Evolutionary conservation across 2,797 vertebrate genomes (phyloP), one percentile per base, ranked within the genome.

Genomic region (Selene dorsalis): DNA sequence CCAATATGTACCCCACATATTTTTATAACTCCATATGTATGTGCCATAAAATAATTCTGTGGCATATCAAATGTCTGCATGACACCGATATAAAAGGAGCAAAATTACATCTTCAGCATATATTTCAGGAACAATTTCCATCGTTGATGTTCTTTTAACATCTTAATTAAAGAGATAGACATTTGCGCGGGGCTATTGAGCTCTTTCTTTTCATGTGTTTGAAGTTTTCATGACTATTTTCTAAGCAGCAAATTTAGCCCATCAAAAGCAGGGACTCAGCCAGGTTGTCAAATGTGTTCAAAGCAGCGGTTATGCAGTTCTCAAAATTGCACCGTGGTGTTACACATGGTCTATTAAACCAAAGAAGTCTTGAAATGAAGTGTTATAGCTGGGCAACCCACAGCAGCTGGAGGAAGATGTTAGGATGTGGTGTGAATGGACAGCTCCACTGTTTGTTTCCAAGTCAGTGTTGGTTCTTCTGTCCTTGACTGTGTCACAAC

Each of bases 161-260:
- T 59, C 28, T 39, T 24, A 16, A 39, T 75, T 75, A 69, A 76
- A 80, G 35, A 64, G 30, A 61, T 43, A 41, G 13, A 41, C 12
- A 41, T 41, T 39, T 30, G 58, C 60, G 12, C 26, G 43, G 41
- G 26, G 4, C 18, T 73, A 61, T 64, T 75, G 58, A 45, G 4
- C 9, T 48, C 9, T 22, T 52, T 76, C 64, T 61, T 20, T 62
- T 41, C 30, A 60, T 18, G 4, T 68, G 14, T 73, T 58, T 74
- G n/a, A 75, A 71, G 62, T 69, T 24, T 65, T 68, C 73, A 62
- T 69, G 56, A 59, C 59, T 59, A 75, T 73, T 75, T 65, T 66
- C 35, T 11, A 18, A 68, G 61, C 13, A 35, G 65, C 24, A 57
- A 0, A 64, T 75, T 66, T 56, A 71, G 55, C 50, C 20, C 16